Conservation (phyloP, 2,888 invertebrate genomes). For the Axea sp. region DNA sequence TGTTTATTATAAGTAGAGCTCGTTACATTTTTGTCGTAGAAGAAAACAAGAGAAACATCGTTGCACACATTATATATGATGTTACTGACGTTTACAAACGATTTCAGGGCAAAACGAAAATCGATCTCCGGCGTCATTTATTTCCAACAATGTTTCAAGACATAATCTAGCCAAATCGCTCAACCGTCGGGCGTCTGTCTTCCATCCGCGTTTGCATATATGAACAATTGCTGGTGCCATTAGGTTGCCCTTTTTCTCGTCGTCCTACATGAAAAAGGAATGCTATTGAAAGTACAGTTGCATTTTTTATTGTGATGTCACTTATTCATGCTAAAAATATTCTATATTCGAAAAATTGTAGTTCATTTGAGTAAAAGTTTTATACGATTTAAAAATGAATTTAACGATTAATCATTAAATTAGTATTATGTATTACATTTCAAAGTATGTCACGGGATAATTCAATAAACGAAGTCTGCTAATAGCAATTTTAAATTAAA, state of each 20-base stretch:
- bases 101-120: conserved; percentile 58
- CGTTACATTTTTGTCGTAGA: conserved; percentile 23
- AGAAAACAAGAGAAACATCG: conserved; percentile 18
- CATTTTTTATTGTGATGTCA: no score
- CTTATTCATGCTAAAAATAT: no score
- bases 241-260: conserved; percentile 13
- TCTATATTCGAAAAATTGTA: no score
- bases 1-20: not conserved
- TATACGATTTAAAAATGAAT: no score
- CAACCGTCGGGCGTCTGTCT: conserved; percentile 13
- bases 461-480: no score
- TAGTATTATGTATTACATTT: no score
- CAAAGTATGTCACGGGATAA: no score
- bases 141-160: conserved; percentile 50
- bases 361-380: no score
- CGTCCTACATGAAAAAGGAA: not conserved
- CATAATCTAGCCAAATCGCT: conserved; percentile 42
- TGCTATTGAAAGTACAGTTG: no score
- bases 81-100: conserved; percentile 59
- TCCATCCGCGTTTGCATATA: conserved; percentile 20
- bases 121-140: conserved; percentile 55
- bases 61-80: conserved; percentile 49
- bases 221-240: conserved; percentile 23
- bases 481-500: no score
- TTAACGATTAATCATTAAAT: no score